These are phyloP conservation scores for Bombyx mori DNA, from an alignment of 1,140 invertebrate species.

Conservation along the genomic window ASM3026992v2 NC_085127.1:13551001-13551500, in stretches of 20 bases:
- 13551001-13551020: too few species aligned
- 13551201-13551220: too few species aligned
- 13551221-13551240: too few species aligned
- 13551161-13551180: too few species aligned
- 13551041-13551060: too few species aligned
- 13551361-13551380: conserved; percentile 88
- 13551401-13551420: conserved; percentile 85
- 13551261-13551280: conserved; percentile 86
- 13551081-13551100: too few species aligned
- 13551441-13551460: conserved; percentile 54
- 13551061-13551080: too few species aligned
- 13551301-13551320: conserved; percentile 96
- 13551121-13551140: too few species aligned
- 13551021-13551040: too few species aligned
- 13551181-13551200: too few species aligned
- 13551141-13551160: background rate
- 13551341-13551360: conserved; percentile 83
- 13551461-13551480: conserved; percentile 37
- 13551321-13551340: conserved; percentile 89
- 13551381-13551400: conserved; percentile 92
- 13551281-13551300: conserved; percentile 96
- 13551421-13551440: conserved; percentile 42
- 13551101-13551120: too few species aligned
- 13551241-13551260: too few species aligned
- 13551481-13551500: conserved; percentile 28